Conservation (phyloP, 35 echinoderm and acorn worm genomes). For the Amphiura filiformis region DNA sequence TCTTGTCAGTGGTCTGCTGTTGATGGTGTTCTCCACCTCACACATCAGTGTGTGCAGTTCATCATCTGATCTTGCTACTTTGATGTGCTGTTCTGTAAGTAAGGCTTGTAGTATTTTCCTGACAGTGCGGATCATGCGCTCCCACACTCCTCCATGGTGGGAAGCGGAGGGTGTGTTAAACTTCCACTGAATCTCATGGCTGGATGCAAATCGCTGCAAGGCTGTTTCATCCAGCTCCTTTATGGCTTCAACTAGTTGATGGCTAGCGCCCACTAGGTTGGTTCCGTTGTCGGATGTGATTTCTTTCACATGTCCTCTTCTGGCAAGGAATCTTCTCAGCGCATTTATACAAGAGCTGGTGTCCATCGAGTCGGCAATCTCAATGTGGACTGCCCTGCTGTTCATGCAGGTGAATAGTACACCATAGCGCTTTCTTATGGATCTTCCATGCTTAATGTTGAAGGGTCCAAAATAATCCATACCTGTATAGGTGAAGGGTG, state of each 20-base stretch:
- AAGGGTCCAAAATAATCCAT: slow-evolving; percentile 40
- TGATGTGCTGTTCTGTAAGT: slow-evolving; percentile 13
- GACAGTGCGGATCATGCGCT: slow-evolving; percentile 57
- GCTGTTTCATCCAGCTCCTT: neutral
- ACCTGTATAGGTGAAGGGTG: slow-evolving; percentile 31
- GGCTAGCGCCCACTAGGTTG: slow-evolving; percentile 45
- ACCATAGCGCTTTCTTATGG: slow-evolving; percentile 22
- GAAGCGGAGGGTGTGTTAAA: slow-evolving; percentile 62
- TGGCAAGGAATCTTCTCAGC: slow-evolving; percentile 26
- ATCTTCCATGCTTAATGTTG: slow-evolving; percentile 18
- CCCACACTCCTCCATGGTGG: slow-evolving; percentile 59
- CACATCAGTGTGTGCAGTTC: slow-evolving; percentile 34
- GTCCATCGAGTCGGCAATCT: slow-evolving; percentile 31
- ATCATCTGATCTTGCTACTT: slow-evolving; percentile 35
- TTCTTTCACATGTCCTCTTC: slow-evolving; percentile 23
- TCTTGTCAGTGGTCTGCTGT: slow-evolving; percentile 26
- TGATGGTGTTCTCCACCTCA: slow-evolving; percentile 28
- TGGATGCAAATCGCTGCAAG: neutral
- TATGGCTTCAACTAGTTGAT: slow-evolving; percentile 37
- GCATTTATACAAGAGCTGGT: slow-evolving; percentile 62
- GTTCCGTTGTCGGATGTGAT: slow-evolving; percentile 51
- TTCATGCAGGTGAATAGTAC: slow-evolving; percentile 44
- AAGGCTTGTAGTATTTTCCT: slow-evolving; percentile 15
- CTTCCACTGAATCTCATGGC: slow-evolving; percentile 46
- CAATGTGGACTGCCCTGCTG: slow-evolving; percentile 51